Evolutionary conservation across 1,140 invertebrate species (phyloP), one percentile per base, ranked within the genome.

Genomic region (Ylistrum balloti): DNA sequence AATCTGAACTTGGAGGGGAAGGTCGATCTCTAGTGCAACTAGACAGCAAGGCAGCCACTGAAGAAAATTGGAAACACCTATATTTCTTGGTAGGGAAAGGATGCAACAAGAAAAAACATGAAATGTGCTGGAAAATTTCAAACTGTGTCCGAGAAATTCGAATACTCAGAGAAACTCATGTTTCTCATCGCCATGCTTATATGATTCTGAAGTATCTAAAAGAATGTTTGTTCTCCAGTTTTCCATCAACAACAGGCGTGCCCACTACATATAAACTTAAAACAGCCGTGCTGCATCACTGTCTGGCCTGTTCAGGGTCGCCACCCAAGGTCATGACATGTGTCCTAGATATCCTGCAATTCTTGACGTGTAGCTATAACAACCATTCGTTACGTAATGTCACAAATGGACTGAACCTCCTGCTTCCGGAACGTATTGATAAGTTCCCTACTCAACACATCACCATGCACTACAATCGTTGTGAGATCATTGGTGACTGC

Each of bases 21-120:
- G 3, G 5, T n/a, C 22, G 3, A 74, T 9, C 56, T n/a, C 28
- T 5, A 28, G 28, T 74, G 22, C 22, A 28, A 28, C n/a, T 5
- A 28, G 56, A 74, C 3, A 74, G 13, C 56, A 74, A 9, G 22
- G 56, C n/a, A 28, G 28, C 5, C n/a, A 28, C 5, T 74, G 56
- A 74, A 28, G 56, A 74, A 7, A 17, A n/a, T n/a, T n/a, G n/a
- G 56, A n/a, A 74, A n/a, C 56, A 74, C n/a, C 56, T 28, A 28
- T 74, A n/a, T 17, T 74, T 74, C 11, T 11, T 74, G 56, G 56
- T 74, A 28, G 56, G 56, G 0, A 74, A 74, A 11, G 56, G 56
- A 74, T 74, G 56, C 56, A 74, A 74, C 56, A 74, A 74, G 56
- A 28, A 74, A n/a, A 74, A 22, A 74, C 56, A 74, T 11, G 22